Evolutionary conservation across 2,888 invertebrate species (phyloP).

Genomic region (Latheticus oryzae): DNA sequence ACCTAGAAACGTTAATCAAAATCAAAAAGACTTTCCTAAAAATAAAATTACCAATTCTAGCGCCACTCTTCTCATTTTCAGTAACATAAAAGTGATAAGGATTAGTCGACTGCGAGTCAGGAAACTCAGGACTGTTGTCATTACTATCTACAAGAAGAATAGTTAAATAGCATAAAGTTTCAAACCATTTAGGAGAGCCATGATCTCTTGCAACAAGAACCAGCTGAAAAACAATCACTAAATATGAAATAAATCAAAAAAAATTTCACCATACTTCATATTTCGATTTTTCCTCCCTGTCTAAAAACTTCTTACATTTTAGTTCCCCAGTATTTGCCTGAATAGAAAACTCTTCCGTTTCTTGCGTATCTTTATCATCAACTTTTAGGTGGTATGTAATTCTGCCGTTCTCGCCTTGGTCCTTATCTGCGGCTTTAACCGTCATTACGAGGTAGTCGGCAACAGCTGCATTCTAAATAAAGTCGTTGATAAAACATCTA

Average conservation of each 20-base stretch:
- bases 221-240: conserved; percentile 67
- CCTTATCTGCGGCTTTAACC: conserved; percentile 84
- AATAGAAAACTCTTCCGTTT: conserved; percentile 85
- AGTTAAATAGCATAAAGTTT: conserved; percentile 79
- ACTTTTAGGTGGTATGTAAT: conserved; percentile 87
- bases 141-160: conserved; percentile 83
- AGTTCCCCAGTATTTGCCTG: conserved; percentile 84
- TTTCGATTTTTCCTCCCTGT: conserved; percentile 78
- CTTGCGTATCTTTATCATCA: conserved; percentile 74
- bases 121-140: conserved; percentile 84
- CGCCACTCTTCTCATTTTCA: conserved; percentile 76
- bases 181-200: conserved; percentile 83
- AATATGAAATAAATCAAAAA: conserved; percentile 7
- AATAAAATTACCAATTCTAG: conserved; percentile 71
- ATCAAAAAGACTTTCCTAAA: conserved; percentile 11
- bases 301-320: conserved; percentile 81
- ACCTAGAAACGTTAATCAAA: conserved; percentile 63
- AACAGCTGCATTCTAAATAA: conserved; percentile 75
- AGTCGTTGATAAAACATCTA: neutral
- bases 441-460: conserved; percentile 83
- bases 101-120: conserved; percentile 69
- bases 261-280: conserved; percentile 69
- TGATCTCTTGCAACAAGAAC: conserved; percentile 86
- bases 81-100: conserved; percentile 77
- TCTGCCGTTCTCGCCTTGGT: conserved; percentile 85